Evolutionary conservation across 2,888 invertebrate genomes (phyloP).

Genomic region (Bimastos eiseni): DNA sequence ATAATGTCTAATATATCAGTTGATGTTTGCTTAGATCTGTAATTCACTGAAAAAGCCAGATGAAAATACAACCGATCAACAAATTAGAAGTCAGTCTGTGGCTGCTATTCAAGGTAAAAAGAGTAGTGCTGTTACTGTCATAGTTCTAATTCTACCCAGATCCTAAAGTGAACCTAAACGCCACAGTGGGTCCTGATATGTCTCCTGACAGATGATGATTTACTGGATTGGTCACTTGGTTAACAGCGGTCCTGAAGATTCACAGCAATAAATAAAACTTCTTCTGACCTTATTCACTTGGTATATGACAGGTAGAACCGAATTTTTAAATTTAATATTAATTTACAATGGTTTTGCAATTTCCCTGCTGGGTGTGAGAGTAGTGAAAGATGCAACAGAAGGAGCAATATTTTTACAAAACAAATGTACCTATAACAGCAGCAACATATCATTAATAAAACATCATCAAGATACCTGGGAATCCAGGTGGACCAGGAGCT

Average conservation of each 20-base stretch:
- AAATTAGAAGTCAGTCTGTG: no score
- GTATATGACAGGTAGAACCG: neutral
- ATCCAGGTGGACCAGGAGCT: slow-evolving; percentile 26
- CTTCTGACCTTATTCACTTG: neutral
- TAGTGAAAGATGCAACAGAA: neutral
- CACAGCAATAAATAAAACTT: neutral
- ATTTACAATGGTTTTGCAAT: neutral
- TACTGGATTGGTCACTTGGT: neutral
- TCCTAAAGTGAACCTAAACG: no score
- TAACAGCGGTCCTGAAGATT: no score
- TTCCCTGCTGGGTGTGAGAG: neutral
- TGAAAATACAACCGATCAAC: no score
- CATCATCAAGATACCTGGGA: neutral
- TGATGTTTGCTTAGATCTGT: no score
- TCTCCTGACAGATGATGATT: neutral
- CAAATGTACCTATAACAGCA: no score
- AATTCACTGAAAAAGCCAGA: no score
- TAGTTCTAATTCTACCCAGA: no score
- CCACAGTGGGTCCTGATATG: neutral
- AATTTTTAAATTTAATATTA: neutral
- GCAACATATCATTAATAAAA: neutral
- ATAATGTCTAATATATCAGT: no score
- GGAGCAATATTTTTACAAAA: neutral
- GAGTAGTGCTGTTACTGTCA: no score
- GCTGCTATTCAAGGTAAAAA: no score